Evolutionary conservation across 2,797 vertebrate genomes (phyloP).

Genomic region (Naso thynnoides): DNA sequence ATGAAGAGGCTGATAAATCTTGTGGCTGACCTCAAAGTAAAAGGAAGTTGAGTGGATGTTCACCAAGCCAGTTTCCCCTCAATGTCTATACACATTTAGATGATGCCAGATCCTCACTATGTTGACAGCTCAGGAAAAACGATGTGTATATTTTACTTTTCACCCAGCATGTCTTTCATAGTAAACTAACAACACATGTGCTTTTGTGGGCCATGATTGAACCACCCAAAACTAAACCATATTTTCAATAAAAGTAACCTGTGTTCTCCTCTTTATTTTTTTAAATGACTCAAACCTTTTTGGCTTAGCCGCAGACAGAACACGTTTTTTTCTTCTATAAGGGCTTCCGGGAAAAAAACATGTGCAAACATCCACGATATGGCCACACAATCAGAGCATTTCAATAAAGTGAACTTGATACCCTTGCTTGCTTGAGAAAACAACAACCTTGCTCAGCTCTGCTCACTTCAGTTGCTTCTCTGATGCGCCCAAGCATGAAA

Average conservation of each 20-base stretch:
- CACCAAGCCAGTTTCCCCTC: background rate
- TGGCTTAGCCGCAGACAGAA: constrained; percentile 55
- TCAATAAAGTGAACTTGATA: constrained; percentile 65
- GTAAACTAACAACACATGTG: constrained; percentile 62
- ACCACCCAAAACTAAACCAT: constrained; percentile 28
- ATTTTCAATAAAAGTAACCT: constrained; percentile 50
- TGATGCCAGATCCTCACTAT: background rate
- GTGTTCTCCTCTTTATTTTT: constrained; percentile 36
- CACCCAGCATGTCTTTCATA: constrained; percentile 46
- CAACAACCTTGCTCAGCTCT: constrained; percentile 59
- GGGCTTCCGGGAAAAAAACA: constrained; percentile 8
- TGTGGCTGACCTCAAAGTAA: constrained; percentile 18
- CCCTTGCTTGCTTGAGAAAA: constrained; percentile 74
- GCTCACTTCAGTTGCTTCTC: constrained; percentile 67
- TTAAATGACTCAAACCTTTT: constrained; percentile 46
- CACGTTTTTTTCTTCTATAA: constrained; percentile 35
- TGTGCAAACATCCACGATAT: constrained; percentile 53
- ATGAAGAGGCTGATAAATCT: constrained; percentile 37
- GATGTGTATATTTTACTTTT: constrained; percentile 29
- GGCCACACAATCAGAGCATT: constrained; percentile 60
- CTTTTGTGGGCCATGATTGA: constrained; percentile 29
- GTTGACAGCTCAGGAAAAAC: constrained; percentile 37
- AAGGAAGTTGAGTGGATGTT: constrained; percentile 1
- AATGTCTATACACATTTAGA: constrained; percentile 9
- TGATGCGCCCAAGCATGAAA: constrained; percentile 74